Evolutionary conservation across 1,140 invertebrate genomes (phyloP).

Genomic region (Platyscapa corneri): DNA sequence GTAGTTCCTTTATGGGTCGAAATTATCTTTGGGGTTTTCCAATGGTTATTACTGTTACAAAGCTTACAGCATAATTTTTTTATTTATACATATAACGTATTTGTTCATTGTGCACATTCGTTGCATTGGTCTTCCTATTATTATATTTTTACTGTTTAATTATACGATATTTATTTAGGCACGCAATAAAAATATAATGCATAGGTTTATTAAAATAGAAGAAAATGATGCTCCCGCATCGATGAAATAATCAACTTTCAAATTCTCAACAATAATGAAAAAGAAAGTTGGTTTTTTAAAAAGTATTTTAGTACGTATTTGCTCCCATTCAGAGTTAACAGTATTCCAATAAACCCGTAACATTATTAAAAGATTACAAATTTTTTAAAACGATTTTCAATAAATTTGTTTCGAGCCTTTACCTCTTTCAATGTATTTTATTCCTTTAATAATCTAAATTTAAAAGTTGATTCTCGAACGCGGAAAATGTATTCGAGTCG

Average conservation of each 20-base stretch:
- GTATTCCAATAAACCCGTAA: neutral
- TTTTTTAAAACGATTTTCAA: neutral
- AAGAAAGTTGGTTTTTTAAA: constrained; percentile 2
- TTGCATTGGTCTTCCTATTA: too few species aligned
- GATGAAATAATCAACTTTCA: constrained; percentile 13
- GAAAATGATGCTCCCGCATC: neutral
- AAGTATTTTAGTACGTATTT: neutral
- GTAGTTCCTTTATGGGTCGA: too few species aligned
- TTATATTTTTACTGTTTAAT: too few species aligned
- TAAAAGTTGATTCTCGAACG: too few species aligned
- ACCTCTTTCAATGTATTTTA: neutral
- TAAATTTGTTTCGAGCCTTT: neutral
- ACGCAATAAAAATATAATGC: neutral
- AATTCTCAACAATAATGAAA: constrained; percentile 4
- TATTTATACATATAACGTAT: too few species aligned
- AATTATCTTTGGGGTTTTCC: too few species aligned
- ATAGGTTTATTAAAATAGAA: neutral
- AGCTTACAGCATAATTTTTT: too few species aligned
- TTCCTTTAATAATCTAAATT: too few species aligned
- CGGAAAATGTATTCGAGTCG: too few species aligned
- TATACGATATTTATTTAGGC: neutral
- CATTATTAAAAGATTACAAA: neutral
- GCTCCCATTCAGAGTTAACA: neutral
- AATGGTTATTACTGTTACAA: too few species aligned
- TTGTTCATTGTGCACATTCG: too few species aligned